Evolutionary conservation across 2,797 vertebrate genomes (phyloP).

Genomic region (Toxotes lorentzi): DNA sequence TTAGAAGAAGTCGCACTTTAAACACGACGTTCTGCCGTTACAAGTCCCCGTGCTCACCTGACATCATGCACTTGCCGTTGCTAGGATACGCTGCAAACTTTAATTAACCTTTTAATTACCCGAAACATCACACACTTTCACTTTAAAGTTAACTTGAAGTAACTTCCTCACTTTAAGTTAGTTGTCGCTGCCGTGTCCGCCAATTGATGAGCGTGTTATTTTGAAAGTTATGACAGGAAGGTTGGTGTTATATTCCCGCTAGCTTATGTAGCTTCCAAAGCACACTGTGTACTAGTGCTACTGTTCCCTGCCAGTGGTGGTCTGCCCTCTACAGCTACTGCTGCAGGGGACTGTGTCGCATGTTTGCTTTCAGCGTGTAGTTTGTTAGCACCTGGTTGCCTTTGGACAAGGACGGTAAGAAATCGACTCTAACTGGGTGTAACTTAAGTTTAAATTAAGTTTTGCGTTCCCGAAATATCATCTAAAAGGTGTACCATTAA

Average conservation of each 20-base stretch:
- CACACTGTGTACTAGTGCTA: slow-evolving; percentile 50
- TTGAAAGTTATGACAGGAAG: slow-evolving; percentile 53
- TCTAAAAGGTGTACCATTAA: slow-evolving; percentile 28
- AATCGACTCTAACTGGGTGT: background rate
- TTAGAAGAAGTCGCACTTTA: background rate
- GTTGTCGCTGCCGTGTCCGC: too few species aligned
- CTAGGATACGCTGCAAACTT: background rate
- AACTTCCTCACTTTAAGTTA: background rate
- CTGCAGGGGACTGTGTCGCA: slow-evolving; percentile 32
- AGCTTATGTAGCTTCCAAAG: slow-evolving; percentile 12
- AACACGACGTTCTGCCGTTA: too few species aligned
- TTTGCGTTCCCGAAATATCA: slow-evolving; percentile 20
- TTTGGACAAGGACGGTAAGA: slow-evolving; percentile 73
- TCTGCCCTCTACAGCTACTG: slow-evolving; percentile 31
- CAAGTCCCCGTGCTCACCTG: background rate
- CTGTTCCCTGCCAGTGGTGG: slow-evolving; percentile 56
- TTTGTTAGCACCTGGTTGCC: slow-evolving; percentile 57
- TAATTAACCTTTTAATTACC: background rate
- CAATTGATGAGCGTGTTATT: slow-evolving; percentile 25
- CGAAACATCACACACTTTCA: too few species aligned
- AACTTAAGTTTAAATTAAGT: background rate
- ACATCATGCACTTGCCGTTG: background rate
- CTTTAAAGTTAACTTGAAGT: background rate
- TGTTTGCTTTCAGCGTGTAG: slow-evolving; percentile 24
- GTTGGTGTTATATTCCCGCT: fast-evolving